Base-by-base conservation (phyloP, 2,113 vertebrate genomes). In the Cyprinodon brontotheroides region DNA sequence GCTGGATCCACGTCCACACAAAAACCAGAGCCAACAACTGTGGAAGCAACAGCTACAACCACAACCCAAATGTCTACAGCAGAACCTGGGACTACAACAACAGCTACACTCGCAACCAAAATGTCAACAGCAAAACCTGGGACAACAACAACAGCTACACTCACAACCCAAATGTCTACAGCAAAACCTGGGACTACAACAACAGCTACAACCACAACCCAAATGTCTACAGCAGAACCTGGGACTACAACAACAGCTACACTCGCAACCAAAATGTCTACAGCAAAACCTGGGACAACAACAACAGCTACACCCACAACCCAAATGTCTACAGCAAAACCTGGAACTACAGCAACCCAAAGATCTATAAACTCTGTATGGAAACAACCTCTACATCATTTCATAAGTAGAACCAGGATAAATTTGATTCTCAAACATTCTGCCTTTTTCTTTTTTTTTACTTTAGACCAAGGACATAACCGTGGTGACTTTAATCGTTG, bases 401-500 rank as follows among this genome's bases (percentile, higher is more conserved):
- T n/a, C 5, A 59, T n/a, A 59, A 13, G 22, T 15, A 3, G 8
- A 62, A 11, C 29, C 61, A 15, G 36, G 45, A 59, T 68, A 17
- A 50, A 45, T 63, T 14, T 10, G 15, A 53, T 22, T 65, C 39
- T 29, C 6, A 22, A 0, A 48, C 8, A 48, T 15, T 66, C 15
- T 60, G 14, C 20, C 59, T 2, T 15, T 14, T 72, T 17, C 29
- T 29, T 38, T 41, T 20, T 77, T 17, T 79, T 39, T 50, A 4
- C n/a, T 53, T 45, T 64, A 77, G 81, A 0, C 0, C 20, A 11
- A 0, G 20, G 22, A 1, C n/a, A 9, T 8, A 36, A 1, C 0
- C 0, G 0, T 22, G 65, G 75, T 62, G 14, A n/a, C 0, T n/a
- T 0, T 29, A 0, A 2, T 9, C 20, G 0, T 0, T 60, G 1